Evolutionary conservation across 1,140 invertebrate genomes (phyloP).

Genomic region (Meloidogyne exigua): DNA sequence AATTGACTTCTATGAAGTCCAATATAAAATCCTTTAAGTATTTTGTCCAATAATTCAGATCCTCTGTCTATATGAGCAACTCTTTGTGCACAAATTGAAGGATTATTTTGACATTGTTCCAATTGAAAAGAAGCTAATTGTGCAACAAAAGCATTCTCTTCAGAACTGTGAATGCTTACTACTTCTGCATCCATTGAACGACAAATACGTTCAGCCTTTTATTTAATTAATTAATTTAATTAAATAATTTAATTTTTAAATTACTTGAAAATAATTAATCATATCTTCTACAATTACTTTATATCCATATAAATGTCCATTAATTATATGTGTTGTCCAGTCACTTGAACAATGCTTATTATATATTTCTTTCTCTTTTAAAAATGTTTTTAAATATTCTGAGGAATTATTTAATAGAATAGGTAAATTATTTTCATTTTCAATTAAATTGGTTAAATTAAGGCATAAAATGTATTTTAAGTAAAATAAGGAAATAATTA

Average conservation of each 20-base stretch:
- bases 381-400: too few relatives aligned
- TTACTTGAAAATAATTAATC: background rate
- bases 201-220: background rate
- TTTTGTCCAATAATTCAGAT: background rate
- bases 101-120: background rate
- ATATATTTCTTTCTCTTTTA: too few relatives aligned
- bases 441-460: too few relatives aligned
- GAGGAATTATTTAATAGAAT: too few relatives aligned
- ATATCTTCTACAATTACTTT: background rate
- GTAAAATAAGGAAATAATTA: too few relatives aligned
- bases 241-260: too few relatives aligned
- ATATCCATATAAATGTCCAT: background rate
- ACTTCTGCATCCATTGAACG: background rate
- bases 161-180: background rate
- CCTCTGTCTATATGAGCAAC: background rate
- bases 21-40: conserved; percentile 5
- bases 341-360: background rate
- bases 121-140: background rate
- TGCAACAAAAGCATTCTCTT: background rate
- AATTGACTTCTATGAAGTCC: background rate
- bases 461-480: too few relatives aligned
- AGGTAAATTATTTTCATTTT: too few relatives aligned
- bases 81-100: background rate
- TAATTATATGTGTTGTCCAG: background rate
- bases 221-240: too few relatives aligned